Base-by-base conservation (phyloP, 2,888 invertebrate species). In the Epistrophe grossulariae region DNA sequence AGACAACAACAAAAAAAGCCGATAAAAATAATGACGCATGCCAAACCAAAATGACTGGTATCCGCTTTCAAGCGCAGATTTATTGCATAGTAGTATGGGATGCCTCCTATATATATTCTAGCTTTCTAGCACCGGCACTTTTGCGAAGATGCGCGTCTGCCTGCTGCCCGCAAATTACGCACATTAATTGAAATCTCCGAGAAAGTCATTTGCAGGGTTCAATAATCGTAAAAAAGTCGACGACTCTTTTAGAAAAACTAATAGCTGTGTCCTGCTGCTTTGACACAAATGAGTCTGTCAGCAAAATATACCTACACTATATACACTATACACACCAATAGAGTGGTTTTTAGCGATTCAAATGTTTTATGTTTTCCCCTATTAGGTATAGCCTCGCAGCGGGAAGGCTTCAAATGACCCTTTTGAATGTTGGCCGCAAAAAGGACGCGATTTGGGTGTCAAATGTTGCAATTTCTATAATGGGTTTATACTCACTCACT, bases 11-110 rank as follows among this genome's bases (percentile, higher is more conserved):
- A n/a, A 17, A 13, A 62, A 74, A 43, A 15, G 38, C 40, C 19
- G 78, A 76, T 79, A 82, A 66, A 83, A 85, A 85, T 85, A 85
- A 85, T 78, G 85, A 85, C 81, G 81, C 85, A 85, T 81, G 81
- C 85, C 85, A 74, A 85, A 62, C 85, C 85, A 74, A 85, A 62
- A 85, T 81, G 81, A 64, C 81, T 85, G 81, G 81, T 81, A 81
- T 85, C 85, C 85, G 85, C 50, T 85, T 55, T 55, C 40, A 55
- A 45, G 64, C 66, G 62, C 80, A 77, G 85, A 85, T 85, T 85
- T 85, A 85, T 81, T 78, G 70, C 73, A 62, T 15, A 45, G 48
- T 28, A 31, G 15, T 24, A 11, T 2, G 24, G 9, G 19, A 38
- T 43, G 35, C 40, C 24, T 40, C 62, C 62, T 62, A 62, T 19